Percentiles rank a stretch among this genome's conserved stretches.
Evolutionary conservation across 2,888 invertebrate species (phyloP).

Genomic region (Cenopis cana): DNA sequence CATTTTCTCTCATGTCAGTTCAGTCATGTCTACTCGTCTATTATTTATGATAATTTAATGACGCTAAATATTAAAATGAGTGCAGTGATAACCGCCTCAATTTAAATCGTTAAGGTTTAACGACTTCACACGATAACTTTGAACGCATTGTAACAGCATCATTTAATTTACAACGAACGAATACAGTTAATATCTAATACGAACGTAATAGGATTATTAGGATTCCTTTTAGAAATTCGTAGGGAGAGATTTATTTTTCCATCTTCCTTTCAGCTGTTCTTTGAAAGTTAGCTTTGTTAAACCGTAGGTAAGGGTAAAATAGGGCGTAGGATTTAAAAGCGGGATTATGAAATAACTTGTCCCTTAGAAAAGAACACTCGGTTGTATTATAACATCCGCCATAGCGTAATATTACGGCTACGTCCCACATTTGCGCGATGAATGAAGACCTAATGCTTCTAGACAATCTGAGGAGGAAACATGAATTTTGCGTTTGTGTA

Average conservation of each 20-base stretch:
- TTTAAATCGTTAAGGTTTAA: constrained; percentile 10
- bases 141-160: constrained; percentile 15
- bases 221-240: not conserved
- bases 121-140: constrained; percentile 14
- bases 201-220: not conserved
- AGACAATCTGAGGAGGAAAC: constrained; percentile 13
- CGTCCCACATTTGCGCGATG: constrained; percentile 17
- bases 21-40: constrained; percentile 9
- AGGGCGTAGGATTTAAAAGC: no score
- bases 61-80: constrained; percentile 2
- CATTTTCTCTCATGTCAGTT: not conserved
- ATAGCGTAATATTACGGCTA: no score
- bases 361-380: no score
- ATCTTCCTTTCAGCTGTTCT: not conserved
- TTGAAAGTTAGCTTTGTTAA: not conserved
- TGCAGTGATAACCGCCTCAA: constrained; percentile 22
- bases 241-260: not conserved
- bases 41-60: constrained; percentile 20
- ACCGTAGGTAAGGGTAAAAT: no score
- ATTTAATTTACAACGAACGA: constrained; percentile 6
- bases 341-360: no score
- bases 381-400: no score
- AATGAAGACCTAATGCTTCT: constrained; percentile 19
- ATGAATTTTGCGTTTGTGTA: constrained; percentile 5
- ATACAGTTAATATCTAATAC: not conserved